A percentile compares a stretch with the other conserved stretches of the same genome.
Conservation (phyloP, 2,113 vertebrate species). For the Eulemur macaco region DNA sequence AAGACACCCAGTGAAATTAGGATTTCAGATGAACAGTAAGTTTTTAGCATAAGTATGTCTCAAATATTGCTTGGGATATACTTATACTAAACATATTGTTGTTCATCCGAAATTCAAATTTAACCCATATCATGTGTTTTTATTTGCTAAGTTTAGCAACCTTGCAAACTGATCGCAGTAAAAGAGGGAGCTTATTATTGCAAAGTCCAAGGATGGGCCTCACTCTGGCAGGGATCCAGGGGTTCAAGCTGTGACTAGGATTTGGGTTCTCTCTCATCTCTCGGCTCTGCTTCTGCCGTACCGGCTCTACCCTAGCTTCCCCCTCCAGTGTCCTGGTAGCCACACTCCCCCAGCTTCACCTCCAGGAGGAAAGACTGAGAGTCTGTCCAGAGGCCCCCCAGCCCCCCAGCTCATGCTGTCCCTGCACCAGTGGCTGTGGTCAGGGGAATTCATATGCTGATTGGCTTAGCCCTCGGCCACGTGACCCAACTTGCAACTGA, state of each 20-base stretch:
- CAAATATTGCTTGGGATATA: neutral
- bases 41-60: neutral
- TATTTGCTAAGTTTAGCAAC: neutral
- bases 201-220: neutral
- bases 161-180: neutral
- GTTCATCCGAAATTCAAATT: neutral
- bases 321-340: neutral
- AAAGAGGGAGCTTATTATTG: neutral
- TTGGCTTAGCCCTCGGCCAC: neutral
- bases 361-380: neutral
- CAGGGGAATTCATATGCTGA: neutral
- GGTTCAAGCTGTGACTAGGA: neutral
- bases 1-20: neutral
- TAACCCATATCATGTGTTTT: neutral
- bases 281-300: neutral
- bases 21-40: neutral
- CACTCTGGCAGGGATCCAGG: neutral
- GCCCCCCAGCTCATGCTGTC: neutral
- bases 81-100: neutral
- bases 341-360: neutral
- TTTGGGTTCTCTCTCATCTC: neutral
- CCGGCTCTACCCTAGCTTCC: rapidly evolving
- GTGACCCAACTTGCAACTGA: neutral
- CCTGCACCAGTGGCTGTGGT: neutral
- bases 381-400: neutral